Conservation (phyloP, 2,888 invertebrate species). For the Cosmia trapezina region DNA sequence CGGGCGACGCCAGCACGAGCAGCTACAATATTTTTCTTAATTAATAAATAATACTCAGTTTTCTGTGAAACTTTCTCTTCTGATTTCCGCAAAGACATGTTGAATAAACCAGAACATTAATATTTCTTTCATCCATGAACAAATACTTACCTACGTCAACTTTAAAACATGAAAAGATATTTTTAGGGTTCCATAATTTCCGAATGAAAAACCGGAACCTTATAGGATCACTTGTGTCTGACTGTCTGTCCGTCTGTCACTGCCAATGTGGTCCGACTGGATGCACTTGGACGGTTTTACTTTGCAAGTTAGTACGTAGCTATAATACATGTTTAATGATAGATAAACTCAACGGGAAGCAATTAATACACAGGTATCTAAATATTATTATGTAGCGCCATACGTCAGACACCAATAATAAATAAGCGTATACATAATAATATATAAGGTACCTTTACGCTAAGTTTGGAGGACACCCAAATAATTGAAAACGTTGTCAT, state of each 20-base stretch:
- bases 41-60: no score
- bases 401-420: not conserved
- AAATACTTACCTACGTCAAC: not conserved
- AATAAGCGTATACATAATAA: slow-evolving; percentile 29
- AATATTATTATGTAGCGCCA: not conserved
- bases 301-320: not conserved
- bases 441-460: slow-evolving; percentile 18
- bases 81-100: not conserved
- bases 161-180: not conserved
- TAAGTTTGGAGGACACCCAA: slow-evolving; percentile 26
- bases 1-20: not conserved
- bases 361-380: slow-evolving; percentile 7
- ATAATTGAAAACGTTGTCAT: slow-evolving; percentile 38
- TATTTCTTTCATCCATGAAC: not conserved
- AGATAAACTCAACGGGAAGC: not conserved
- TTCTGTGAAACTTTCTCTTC: not conserved
- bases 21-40: no score
- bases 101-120: not conserved
- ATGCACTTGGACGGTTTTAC: no score
- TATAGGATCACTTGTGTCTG: no score
- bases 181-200: no score
- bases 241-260: no score
- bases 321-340: not conserved
- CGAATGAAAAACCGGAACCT: no score
- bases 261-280: no score